A percentile compares a stretch with the other conserved stretches of the same genome.
phyloP scores from a whole-genome alignment of 1,140 invertebrate genomes.

The Ceratitis capitata region DNA sequence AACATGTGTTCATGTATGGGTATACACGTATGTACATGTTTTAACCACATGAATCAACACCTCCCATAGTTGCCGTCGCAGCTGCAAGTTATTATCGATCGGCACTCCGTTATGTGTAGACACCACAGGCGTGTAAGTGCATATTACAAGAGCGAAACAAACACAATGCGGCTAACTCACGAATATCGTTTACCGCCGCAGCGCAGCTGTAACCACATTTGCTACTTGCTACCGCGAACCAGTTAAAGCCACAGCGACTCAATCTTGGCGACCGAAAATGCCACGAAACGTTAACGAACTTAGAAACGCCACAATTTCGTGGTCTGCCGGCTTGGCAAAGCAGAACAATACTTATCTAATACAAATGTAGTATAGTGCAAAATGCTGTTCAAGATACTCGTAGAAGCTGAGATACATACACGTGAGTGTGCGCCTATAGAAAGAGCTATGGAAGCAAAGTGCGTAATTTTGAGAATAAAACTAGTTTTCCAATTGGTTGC shows the following conservation, averaged over 20 bases:
- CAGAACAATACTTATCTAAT: not conserved
- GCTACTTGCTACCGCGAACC: not conserved
- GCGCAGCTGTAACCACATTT: too few species aligned
- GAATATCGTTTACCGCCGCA: not conserved
- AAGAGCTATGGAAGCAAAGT: not conserved
- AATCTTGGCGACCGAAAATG: not conserved
- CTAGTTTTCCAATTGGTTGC: too few species aligned
- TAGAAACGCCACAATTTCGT: slow-evolving; percentile 7
- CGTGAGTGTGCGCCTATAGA: too few species aligned
- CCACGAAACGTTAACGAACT: slow-evolving; percentile 21
- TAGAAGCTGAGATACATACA: too few species aligned
- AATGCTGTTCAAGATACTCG: too few species aligned
- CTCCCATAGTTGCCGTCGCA: not conserved
- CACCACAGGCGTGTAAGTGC: not conserved
- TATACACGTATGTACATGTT: too few species aligned
- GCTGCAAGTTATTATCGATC: not conserved
- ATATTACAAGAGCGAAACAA: not conserved
- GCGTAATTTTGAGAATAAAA: too few species aligned
- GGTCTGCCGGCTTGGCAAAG: not conserved
- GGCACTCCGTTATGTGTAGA: not conserved
- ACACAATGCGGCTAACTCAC: not conserved
- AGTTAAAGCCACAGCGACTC: not conserved
- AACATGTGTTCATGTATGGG: too few species aligned
- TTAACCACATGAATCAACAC: not conserved
- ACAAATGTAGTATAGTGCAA: too few species aligned